Evolutionary conservation across 2,797 vertebrate genomes (phyloP).

Genomic region (Enoplosus armatus): DNA sequence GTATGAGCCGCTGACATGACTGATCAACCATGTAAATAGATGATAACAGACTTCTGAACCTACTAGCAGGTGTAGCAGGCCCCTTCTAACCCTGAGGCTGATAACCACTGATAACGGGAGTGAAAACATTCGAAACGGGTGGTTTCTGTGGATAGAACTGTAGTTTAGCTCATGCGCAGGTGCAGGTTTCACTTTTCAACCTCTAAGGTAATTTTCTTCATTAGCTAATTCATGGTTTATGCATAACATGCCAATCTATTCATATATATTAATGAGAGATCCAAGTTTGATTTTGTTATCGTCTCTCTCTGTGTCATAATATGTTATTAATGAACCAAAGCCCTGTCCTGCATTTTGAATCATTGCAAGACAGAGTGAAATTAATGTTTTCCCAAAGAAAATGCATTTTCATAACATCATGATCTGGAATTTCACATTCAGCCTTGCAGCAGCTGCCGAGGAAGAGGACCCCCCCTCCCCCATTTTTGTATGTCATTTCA

Average conservation of each 20-base stretch:
- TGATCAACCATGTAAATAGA: too few relatives aligned
- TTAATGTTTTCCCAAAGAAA: conserved; percentile 66
- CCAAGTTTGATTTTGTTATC: conserved; percentile 75
- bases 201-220: conserved; percentile 70
- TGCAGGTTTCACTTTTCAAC: conserved; percentile 63
- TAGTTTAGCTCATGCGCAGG: conserved; percentile 39
- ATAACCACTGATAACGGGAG: too few relatives aligned
- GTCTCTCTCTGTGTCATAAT: conserved; percentile 71
- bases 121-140: too few relatives aligned
- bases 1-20: too few relatives aligned
- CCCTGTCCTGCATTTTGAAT: conserved; percentile 73
- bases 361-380: conserved; percentile 57
- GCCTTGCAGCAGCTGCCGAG: conserved; percentile 64
- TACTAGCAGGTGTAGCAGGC: too few relatives aligned
- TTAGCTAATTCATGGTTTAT: conserved; percentile 78
- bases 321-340: conserved; percentile 79
- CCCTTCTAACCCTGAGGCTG: too few relatives aligned
- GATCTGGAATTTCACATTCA: conserved; percentile 67
- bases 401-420: conserved; percentile 64
- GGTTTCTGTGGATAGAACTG: conserved; percentile 34
- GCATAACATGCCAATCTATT: conserved; percentile 71
- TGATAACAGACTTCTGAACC: too few relatives aligned
- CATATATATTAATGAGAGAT: conserved; percentile 79
- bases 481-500: conserved; percentile 75
- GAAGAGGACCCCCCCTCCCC: conserved; percentile 34